Evolutionary conservation across 2,888 invertebrate genomes (phyloP).

Genomic region (Nipponacmea schrenckii): DNA sequence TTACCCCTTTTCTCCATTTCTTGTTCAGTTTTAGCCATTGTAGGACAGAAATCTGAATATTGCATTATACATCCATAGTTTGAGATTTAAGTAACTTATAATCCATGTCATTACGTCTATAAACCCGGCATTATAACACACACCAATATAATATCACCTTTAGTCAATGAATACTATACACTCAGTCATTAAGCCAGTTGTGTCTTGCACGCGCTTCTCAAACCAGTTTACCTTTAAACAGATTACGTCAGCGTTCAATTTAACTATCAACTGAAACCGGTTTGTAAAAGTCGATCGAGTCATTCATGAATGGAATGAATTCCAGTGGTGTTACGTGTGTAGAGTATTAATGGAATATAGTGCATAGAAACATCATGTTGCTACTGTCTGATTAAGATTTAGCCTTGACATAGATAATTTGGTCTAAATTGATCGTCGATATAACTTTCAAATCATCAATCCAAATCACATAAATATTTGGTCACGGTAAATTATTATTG

Average conservation of each 20-base stretch:
- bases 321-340: not conserved
- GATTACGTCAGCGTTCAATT: constrained; percentile 5
- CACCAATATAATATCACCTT: no score
- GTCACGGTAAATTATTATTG: no score
- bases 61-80: not conserved
- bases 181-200: not conserved
- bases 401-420: no score
- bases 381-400: no score
- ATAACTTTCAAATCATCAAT: no score
- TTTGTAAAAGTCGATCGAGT: not conserved
- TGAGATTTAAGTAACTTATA: not conserved
- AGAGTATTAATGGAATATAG: not conserved
- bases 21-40: not conserved
- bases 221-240: not conserved
- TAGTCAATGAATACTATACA: not conserved
- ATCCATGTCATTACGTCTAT: not conserved
- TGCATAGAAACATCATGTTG: not conserved
- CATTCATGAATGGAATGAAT: not conserved
- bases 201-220: constrained; percentile 1
- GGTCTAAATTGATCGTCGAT: no score
- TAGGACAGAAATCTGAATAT: not conserved
- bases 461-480: no score
- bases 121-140: no score
- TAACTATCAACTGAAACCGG: not conserved
- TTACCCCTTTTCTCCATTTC: not conserved